Conservation (phyloP, 1,140 invertebrate species). For the Phymorhynchus buccinoides region DNA sequence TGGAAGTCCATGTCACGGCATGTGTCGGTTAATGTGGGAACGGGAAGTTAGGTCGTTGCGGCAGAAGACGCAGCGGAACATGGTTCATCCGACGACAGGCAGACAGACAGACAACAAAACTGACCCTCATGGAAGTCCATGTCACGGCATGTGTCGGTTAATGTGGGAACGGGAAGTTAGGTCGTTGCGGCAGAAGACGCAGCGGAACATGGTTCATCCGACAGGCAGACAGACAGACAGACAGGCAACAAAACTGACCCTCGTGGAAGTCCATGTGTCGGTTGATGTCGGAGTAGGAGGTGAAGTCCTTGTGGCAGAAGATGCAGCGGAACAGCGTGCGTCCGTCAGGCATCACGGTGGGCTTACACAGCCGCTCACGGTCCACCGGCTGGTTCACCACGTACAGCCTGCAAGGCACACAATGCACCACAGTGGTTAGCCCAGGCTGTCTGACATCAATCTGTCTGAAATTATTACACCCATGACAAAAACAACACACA, state of each 20-base stretch:
- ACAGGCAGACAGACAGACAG: slow-evolving; percentile 15
- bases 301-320: slow-evolving; percentile 75
- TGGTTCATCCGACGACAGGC: slow-evolving; percentile 45
- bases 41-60: slow-evolving; percentile 73
- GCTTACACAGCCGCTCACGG: slow-evolving; percentile 69
- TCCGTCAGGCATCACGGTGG: slow-evolving; percentile 71
- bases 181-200: too few species aligned
- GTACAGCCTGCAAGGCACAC: slow-evolving; percentile 63
- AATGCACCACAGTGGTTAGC: too few species aligned
- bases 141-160: too few species aligned
- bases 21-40: slow-evolving; percentile 75
- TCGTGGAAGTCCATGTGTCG: slow-evolving; percentile 76
- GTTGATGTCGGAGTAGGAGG: slow-evolving; percentile 74
- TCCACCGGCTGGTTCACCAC: slow-evolving; percentile 71
- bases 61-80: slow-evolving; percentile 74
- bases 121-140: background rate
- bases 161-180: too few species aligned
- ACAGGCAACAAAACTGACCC: slow-evolving; percentile 62
- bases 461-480: too few species aligned
- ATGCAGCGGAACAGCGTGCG: slow-evolving; percentile 73
- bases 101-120: background rate
- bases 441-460: too few species aligned
- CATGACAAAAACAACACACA: too few species aligned
- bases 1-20: slow-evolving; percentile 76
- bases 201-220: background rate